Percentiles rank a stretch among this genome's conserved stretches.
These are phyloP conservation scores for Lasiurus cinereus DNA, from an alignment of 2,113 vertebrate species.

Conservation along the genomic window DNA sequence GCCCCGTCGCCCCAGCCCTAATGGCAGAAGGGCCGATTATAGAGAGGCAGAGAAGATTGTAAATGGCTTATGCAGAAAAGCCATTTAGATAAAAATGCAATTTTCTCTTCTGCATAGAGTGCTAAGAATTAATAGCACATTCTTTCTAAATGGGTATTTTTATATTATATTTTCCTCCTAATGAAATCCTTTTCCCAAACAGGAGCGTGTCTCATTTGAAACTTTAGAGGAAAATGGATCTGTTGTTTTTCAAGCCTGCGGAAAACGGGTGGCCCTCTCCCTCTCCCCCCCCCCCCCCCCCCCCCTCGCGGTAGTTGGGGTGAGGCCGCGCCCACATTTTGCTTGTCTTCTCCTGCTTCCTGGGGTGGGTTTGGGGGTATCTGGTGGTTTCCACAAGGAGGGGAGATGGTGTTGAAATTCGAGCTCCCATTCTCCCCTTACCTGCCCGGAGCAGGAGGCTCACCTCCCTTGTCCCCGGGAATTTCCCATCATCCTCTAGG, in stretches of 20 bases:
- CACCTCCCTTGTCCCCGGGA: neutral
- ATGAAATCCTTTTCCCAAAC: slow-evolving; percentile 87
- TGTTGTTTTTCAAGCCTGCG: slow-evolving; percentile 66
- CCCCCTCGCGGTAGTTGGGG: neutral
- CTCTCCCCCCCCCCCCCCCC: fast-evolving
- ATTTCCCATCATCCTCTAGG: neutral
- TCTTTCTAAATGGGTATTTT: slow-evolving; percentile 87
- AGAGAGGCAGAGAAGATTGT: slow-evolving; percentile 84
- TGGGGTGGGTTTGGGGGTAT: neutral
- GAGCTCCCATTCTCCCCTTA: neutral
- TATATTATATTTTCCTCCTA: slow-evolving; percentile 86
- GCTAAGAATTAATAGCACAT: slow-evolving; percentile 88
- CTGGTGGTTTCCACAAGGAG: neutral
- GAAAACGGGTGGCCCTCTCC: neutral
- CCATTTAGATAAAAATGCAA: slow-evolving; percentile 89
- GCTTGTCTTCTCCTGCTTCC: neutral
- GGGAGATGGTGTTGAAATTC: neutral
- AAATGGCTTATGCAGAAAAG: slow-evolving; percentile 87
- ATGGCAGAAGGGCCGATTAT: slow-evolving; percentile 82
- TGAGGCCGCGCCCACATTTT: fast-evolving
- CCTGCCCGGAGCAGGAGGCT: neutral
- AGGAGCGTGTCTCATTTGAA: slow-evolving; percentile 84
- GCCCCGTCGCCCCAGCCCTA: slow-evolving; percentile 75
- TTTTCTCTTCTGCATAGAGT: slow-evolving; percentile 85
- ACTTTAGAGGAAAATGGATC: slow-evolving; percentile 81